A percentile compares a stretch with the other conserved stretches of the same genome.
Evolutionary conservation across 1,140 invertebrate genomes (phyloP).

Genomic region (Druon quercuslanigerum): DNA sequence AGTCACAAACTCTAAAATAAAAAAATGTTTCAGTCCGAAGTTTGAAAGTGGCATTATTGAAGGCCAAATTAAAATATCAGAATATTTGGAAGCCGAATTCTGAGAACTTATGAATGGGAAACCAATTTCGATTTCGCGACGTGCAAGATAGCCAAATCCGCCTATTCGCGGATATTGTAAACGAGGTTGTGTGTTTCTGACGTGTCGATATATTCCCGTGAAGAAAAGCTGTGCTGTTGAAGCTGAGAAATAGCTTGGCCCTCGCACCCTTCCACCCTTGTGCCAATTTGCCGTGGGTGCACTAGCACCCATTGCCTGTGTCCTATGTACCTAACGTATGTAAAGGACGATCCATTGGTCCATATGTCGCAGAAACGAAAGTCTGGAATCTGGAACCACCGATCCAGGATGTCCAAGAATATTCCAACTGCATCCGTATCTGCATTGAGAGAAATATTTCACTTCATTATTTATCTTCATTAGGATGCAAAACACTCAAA

Average conservation of each 20-base stretch:
- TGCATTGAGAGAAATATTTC: not conserved
- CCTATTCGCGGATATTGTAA: conserved; percentile 66
- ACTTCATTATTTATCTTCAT: not conserved
- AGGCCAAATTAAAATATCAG: too few relatives aligned
- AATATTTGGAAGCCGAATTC: not conserved
- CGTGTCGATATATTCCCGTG: conserved; percentile 73
- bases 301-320: not conserved
- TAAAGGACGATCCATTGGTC: conserved; percentile 4
- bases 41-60: too few relatives aligned
- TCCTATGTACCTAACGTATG: not conserved
- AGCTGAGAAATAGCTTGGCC: conserved; percentile 73
- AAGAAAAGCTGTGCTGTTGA: conserved; percentile 74
- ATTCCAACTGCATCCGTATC: not conserved
- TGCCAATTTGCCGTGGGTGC: conserved; percentile 14
- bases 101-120: not conserved
- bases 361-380: conserved; percentile 1
- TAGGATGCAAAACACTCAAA: too few relatives aligned
- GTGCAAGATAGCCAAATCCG: conserved; percentile 54
- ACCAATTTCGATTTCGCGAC: conserved; percentile 37
- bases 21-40: too few relatives aligned
- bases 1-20: too few relatives aligned
- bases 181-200: conserved; percentile 70
- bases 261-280: conserved; percentile 39
- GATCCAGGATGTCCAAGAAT: not conserved
- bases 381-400: not conserved